A percentile compares a stretch with the other conserved stretches of the same genome.
Conservation (phyloP, 1,140 invertebrate species). For the Drosophila watanabei region DNA sequence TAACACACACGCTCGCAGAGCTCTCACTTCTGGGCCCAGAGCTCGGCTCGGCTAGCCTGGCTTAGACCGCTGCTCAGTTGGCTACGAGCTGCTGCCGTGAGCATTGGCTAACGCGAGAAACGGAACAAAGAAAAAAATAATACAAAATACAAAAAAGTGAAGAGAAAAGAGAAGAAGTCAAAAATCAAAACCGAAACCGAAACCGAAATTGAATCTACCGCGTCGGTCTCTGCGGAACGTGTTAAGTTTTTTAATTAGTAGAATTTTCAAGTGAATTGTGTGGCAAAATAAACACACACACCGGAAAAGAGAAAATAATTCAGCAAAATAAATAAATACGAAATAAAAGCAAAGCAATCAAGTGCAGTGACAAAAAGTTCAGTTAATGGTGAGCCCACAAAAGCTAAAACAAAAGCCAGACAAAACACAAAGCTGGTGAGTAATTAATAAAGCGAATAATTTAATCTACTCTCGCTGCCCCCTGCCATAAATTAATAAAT, state of each 20-base stretch:
- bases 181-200: conserved; percentile 27
- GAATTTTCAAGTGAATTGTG: conserved; percentile 60
- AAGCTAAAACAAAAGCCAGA: conserved; percentile 4
- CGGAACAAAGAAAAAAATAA: conserved; percentile 49
- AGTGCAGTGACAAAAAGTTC: conserved; percentile 49
- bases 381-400: conserved; percentile 16
- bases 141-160: background rate
- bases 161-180: conserved; percentile 1
- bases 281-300: conserved; percentile 33
- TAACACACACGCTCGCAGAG: conserved; percentile 12
- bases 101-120: conserved; percentile 74
- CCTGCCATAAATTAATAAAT: conserved; percentile 52
- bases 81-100: conserved; percentile 76
- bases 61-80: conserved; percentile 68
- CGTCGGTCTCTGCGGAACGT: conserved; percentile 45
- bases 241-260: conserved; percentile 77
- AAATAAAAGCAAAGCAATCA: conserved; percentile 10
- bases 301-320: conserved; percentile 59
- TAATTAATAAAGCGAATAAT: conserved; percentile 56
- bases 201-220: conserved; percentile 31
- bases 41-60: conserved; percentile 43
- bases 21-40: conserved; percentile 33
- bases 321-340: conserved; percentile 29
- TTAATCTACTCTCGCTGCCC: conserved; percentile 23
- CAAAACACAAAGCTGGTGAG: conserved; percentile 54